These are phyloP conservation scores for Galeruca laticollis DNA, from an alignment of 2,888 invertebrate genomes.

Conservation along the genomic window DNA sequence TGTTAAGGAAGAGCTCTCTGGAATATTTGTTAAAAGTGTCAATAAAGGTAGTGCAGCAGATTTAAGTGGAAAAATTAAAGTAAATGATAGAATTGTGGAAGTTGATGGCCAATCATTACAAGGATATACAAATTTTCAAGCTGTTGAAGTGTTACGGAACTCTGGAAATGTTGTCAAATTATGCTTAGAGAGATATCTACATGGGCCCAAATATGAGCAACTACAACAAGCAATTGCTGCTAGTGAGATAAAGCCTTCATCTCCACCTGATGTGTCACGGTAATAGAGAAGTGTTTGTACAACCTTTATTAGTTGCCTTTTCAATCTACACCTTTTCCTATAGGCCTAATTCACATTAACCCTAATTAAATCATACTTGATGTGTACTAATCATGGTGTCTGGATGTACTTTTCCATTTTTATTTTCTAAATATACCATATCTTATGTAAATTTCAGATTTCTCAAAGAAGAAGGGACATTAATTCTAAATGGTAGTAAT, in stretches of 20 bases:
- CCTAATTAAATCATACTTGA: slow-evolving; percentile 48
- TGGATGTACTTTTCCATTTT: slow-evolving; percentile 50
- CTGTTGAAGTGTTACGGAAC: slow-evolving; percentile 94
- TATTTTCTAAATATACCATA: slow-evolving; percentile 54
- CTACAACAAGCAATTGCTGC: slow-evolving; percentile 89
- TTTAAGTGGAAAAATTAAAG: slow-evolving; percentile 90
- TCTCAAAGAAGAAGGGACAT: slow-evolving; percentile 63
- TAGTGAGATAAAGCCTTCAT: slow-evolving; percentile 77
- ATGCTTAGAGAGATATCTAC: slow-evolving; percentile 89
- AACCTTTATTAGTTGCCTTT: slow-evolving; percentile 56
- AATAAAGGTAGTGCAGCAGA: slow-evolving; percentile 97
- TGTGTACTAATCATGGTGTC: slow-evolving; percentile 57
- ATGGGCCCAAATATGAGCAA: slow-evolving; percentile 91
- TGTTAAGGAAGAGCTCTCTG: slow-evolving; percentile 97
- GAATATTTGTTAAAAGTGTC: slow-evolving; percentile 98
- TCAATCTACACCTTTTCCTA: slow-evolving; percentile 50
- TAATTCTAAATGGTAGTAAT: slow-evolving; percentile 56
- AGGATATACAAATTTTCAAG: slow-evolving; percentile 96
- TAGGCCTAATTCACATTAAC: slow-evolving; percentile 50
- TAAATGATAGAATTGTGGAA: slow-evolving; percentile 98
- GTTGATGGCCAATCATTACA: slow-evolving; percentile 95
- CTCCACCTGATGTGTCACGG: slow-evolving; percentile 71
- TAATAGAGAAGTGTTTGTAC: slow-evolving; percentile 61
- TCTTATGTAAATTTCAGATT: slow-evolving; percentile 66
- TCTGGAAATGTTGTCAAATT: slow-evolving; percentile 92